phyloP scores from a whole-genome alignment of 92 coral and sea anemone species.

The Zoanthus sansibaricus region DNA sequence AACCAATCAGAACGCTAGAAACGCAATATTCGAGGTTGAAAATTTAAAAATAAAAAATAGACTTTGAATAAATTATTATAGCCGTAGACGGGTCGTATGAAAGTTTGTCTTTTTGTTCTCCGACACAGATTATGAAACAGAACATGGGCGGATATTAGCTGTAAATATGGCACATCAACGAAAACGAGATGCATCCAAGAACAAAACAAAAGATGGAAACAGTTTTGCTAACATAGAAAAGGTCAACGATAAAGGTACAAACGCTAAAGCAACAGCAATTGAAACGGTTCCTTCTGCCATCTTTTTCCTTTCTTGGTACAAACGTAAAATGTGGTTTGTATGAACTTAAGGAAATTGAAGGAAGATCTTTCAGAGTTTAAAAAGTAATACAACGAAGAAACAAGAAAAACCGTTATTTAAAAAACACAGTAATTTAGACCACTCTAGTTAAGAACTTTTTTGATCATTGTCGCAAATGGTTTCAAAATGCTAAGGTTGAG shows the following conservation, averaged over 20 bases:
- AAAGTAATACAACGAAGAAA: too few species aligned
- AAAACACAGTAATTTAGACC: too few species aligned
- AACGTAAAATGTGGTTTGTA: not conserved
- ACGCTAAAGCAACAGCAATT: not conserved
- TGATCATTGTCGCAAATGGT: too few species aligned
- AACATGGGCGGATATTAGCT: conserved; percentile 78
- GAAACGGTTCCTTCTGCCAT: not conserved
- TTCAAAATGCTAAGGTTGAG: too few species aligned
- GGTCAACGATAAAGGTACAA: conserved; percentile 37
- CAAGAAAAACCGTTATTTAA: too few species aligned
- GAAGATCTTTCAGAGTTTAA: too few species aligned
- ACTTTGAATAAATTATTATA: too few species aligned
- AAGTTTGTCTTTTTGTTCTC: not conserved
- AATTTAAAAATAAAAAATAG: too few species aligned
- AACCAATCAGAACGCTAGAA: too few species aligned
- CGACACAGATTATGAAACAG: conserved; percentile 70
- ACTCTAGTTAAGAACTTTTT: too few species aligned
- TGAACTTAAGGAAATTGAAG: too few species aligned
- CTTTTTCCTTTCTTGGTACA: not conserved
- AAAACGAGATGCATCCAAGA: conserved; percentile 43
- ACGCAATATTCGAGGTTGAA: too few species aligned
- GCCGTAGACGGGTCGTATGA: not conserved
- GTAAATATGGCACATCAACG: conserved; percentile 73
- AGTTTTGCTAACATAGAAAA: conserved; percentile 40
- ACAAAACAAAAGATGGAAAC: conserved; percentile 12